Percentiles rank a stretch among this genome's conserved stretches.
Conservation (phyloP, 1,140 invertebrate species). For the Ganaspis sp. region DNA sequence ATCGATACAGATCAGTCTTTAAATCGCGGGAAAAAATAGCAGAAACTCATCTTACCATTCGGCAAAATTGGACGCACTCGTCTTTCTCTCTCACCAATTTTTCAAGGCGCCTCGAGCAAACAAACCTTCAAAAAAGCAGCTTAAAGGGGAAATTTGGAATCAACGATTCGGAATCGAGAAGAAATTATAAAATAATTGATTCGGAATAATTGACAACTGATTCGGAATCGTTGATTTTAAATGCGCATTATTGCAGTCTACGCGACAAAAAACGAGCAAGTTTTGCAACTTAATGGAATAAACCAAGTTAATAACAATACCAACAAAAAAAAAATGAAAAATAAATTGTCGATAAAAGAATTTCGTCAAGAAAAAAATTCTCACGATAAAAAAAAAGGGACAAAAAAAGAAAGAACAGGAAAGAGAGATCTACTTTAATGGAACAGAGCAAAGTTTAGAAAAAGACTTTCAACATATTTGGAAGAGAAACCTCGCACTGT, state of each 20-base stretch:
- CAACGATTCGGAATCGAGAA: too few species aligned
- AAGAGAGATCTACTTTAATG: too few species aligned
- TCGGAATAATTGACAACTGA: neutral
- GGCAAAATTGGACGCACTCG: neutral
- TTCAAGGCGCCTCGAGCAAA: neutral
- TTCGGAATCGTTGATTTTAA: neutral
- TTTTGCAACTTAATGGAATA: neutral
- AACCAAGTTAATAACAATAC: too few species aligned
- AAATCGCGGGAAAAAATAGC: too few species aligned
- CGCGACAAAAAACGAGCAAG: neutral
- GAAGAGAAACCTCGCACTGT: too few species aligned
- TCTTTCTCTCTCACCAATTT: neutral
- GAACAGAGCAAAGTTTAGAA: too few species aligned
- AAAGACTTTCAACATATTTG: too few species aligned
- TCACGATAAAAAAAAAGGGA: too few species aligned
- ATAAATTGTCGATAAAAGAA: neutral
- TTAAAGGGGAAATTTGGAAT: neutral
- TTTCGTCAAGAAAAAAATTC: too few species aligned
- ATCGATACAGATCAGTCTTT: too few species aligned
- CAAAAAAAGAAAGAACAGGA: too few species aligned
- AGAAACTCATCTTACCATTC: neutral
- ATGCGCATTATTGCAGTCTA: neutral
- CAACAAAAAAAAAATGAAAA: neutral
- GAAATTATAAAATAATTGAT: too few species aligned
- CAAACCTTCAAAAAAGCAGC: neutral